Evolutionary conservation across 2,797 vertebrate species (phyloP).

Genomic region (Dicrostonyx torquatus): DNA sequence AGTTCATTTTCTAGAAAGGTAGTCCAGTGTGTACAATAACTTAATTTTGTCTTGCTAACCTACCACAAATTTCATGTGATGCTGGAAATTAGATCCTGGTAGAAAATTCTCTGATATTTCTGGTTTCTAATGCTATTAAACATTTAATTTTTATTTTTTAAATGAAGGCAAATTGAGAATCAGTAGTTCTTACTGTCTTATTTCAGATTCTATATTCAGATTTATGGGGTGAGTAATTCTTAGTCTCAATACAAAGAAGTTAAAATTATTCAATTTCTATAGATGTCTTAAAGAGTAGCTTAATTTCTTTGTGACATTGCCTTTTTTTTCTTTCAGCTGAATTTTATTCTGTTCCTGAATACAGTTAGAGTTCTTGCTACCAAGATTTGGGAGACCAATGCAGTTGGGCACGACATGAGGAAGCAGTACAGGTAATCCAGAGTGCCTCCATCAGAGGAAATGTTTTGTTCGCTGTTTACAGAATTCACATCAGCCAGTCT

Average conservation of each 20-base stretch:
- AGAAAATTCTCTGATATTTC: neutral
- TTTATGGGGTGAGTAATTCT: constrained; percentile 3
- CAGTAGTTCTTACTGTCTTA: neutral
- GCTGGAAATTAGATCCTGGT: constrained; percentile 5
- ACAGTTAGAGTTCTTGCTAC: constrained; percentile 93
- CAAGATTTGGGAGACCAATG: constrained; percentile 94
- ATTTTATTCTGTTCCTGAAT: constrained; percentile 94
- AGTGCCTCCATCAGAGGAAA: constrained; percentile 85
- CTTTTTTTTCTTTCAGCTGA: constrained; percentile 89
- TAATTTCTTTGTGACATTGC: constrained; percentile 55
- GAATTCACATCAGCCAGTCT: neutral
- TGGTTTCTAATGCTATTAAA: neutral
- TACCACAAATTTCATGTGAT: neutral
- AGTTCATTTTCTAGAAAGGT: constrained; percentile 3
- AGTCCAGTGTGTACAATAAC: neutral
- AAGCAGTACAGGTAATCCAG: constrained; percentile 92
- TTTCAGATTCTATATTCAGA: neutral
- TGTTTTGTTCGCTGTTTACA: constrained; percentile 32
- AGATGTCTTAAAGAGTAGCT: neutral
- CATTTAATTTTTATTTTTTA: neutral
- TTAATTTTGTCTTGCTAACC: neutral
- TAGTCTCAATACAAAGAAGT: neutral
- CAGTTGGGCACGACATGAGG: constrained; percentile 91
- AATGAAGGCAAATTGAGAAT: neutral
- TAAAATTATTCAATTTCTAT: constrained; percentile 46